A percentile compares a stretch with the other conserved stretches of the same genome.
Conservation (phyloP, 2,888 invertebrate genomes). For the Rotaria magnacalcarata region DNA sequence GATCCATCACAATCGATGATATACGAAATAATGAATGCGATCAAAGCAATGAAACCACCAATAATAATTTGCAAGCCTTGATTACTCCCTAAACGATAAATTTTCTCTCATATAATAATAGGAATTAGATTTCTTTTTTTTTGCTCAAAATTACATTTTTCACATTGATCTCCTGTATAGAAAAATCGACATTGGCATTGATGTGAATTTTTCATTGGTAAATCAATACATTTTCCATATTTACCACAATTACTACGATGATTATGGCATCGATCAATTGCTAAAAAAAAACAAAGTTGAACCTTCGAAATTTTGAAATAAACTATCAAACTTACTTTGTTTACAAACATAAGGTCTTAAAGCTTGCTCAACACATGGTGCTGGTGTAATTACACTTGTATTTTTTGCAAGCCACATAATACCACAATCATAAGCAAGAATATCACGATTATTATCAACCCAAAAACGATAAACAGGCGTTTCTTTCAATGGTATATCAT, state of each 20-base stretch:
- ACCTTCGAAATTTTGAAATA: not conserved
- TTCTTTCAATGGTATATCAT: not conserved
- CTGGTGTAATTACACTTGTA: not conserved
- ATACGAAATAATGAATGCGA: conserved; percentile 15
- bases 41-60: not conserved
- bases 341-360: conserved; percentile 41
- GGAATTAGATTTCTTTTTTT: not conserved
- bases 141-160: conserved; percentile 40
- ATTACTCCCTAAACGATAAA: not conserved
- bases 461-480: conserved; percentile 2
- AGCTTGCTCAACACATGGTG: conserved; percentile 23
- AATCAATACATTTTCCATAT: conserved; percentile 43
- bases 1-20: not conserved
- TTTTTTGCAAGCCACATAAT: not conserved
- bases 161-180: conserved; percentile 45
- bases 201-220: conserved; percentile 36
- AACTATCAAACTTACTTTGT: conserved; percentile 35
- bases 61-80: conserved; percentile 13
- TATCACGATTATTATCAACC: conserved; percentile 23
- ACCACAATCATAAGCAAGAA: conserved; percentile 9
- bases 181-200: conserved; percentile 44
- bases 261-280: conserved; percentile 43
- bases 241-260: conserved; percentile 38
- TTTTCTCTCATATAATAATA: not conserved
- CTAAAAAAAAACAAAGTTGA: not conserved